Percentiles rank a stretch among this genome's conserved stretches.
phyloP scores from a whole-genome alignment of 2,113 vertebrate species.

The Charadrius vociferus region DNA sequence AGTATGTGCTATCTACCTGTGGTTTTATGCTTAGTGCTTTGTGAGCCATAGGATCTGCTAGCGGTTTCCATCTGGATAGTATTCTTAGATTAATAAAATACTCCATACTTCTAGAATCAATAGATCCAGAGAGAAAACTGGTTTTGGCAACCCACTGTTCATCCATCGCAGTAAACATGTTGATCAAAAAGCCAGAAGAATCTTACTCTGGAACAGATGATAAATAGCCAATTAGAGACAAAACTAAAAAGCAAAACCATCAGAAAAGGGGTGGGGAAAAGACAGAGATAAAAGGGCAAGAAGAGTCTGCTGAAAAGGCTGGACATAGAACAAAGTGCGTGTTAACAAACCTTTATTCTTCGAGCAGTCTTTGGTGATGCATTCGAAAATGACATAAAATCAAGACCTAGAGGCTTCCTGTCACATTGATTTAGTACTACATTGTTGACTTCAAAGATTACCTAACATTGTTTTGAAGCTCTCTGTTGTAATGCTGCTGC shows the following conservation, averaged over 20 bases:
- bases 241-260: constrained; percentile 33
- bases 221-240: constrained; percentile 26
- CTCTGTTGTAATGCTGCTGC: background rate
- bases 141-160: background rate
- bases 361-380: background rate
- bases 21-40: background rate
- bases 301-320: constrained; percentile 9
- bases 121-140: background rate
- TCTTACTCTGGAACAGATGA: background rate
- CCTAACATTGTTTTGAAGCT: background rate
- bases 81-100: background rate
- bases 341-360: constrained; percentile 14
- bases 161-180: background rate
- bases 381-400: background rate
- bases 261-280: constrained; percentile 6
- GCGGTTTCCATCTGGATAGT: background rate
- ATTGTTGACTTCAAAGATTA: background rate
- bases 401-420: background rate
- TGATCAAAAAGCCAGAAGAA: constrained; percentile 17
- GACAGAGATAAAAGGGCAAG: constrained; percentile 36
- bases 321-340: background rate
- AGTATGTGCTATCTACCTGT: background rate
- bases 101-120: background rate
- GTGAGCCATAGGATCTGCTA: background rate
- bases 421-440: background rate